Evolutionary conservation across 2,888 invertebrate species (phyloP).

Genomic region (Scelioninae gen. 2): DNA sequence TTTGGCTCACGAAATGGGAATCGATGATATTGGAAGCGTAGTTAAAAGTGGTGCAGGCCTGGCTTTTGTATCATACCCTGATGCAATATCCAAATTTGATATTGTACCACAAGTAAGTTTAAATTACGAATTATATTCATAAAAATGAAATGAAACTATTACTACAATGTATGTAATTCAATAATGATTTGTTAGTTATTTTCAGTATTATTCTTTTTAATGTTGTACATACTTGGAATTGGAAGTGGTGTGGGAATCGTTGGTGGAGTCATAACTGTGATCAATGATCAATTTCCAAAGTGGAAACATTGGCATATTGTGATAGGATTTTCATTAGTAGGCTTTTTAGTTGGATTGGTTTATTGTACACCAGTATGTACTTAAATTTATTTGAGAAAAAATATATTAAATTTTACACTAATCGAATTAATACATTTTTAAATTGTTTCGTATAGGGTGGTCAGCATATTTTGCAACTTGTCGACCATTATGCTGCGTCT

Average conservation of each 20-base stretch:
- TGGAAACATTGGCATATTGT: conserved; percentile 73
- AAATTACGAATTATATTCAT: conserved; percentile 5
- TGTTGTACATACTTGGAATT: conserved; percentile 77
- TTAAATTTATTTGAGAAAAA: neutral
- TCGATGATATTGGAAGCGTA: conserved; percentile 80
- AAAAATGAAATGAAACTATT: conserved; percentile 1
- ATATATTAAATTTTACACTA: too few relatives aligned
- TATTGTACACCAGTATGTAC: conserved; percentile 75
- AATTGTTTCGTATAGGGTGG: conserved; percentile 71
- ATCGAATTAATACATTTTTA: neutral
- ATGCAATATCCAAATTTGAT: conserved; percentile 87
- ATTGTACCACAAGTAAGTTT: conserved; percentile 79
- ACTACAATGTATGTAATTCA: neutral
- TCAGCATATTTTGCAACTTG: conserved; percentile 73
- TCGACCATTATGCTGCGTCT: conserved; percentile 75
- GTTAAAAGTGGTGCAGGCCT: conserved; percentile 87
- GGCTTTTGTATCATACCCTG: conserved; percentile 91
- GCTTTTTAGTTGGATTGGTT: conserved; percentile 74
- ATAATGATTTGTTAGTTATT: conserved; percentile 72
- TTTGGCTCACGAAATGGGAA: conserved; percentile 81
- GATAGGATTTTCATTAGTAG: conserved; percentile 68
- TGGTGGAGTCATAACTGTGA: conserved; percentile 74
- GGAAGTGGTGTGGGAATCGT: conserved; percentile 76
- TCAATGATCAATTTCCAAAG: conserved; percentile 75
- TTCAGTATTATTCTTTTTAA: conserved; percentile 77